These are phyloP conservation scores for Megaustenia siamemsis DNA, from an alignment of 2,888 invertebrate genomes.

Conservation along the genomic window DNA sequence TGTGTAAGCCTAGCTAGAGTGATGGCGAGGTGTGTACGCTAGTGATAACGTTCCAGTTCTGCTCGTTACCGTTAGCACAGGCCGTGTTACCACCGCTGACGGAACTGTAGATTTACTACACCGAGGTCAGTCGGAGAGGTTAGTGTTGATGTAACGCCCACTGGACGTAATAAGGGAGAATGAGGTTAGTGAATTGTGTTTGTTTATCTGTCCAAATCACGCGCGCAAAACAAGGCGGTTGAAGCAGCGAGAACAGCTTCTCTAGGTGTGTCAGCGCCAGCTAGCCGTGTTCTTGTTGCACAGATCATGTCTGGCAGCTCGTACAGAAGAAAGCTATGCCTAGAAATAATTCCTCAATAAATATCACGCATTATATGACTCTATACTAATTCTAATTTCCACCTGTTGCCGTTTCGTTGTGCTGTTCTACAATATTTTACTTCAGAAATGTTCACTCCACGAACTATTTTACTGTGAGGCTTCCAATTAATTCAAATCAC, in stretches of 20 bases:
- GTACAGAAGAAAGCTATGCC: too few species aligned
- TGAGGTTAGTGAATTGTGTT: conserved; percentile 18
- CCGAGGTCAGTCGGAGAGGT: not conserved
- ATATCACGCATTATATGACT: too few species aligned
- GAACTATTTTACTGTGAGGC: too few species aligned
- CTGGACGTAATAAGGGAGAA: not conserved
- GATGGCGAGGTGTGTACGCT: conserved; percentile 19
- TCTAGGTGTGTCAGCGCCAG: not conserved
- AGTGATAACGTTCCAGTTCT: not conserved
- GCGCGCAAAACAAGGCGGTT: not conserved
- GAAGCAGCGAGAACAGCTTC: not conserved
- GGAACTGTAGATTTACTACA: not conserved
- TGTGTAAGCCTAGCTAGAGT: conserved; percentile 12
- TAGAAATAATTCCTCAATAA: too few species aligned
- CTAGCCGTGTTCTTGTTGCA: conserved; percentile 16
- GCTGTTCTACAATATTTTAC: too few species aligned
- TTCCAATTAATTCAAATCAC: too few species aligned
- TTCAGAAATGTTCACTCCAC: too few species aligned
- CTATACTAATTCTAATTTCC: too few species aligned
- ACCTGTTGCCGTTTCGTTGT: too few species aligned
- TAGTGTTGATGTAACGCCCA: conserved; percentile 20
- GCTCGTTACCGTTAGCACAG: not conserved
- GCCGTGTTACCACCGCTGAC: conserved; percentile 2
- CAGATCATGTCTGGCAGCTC: too few species aligned
- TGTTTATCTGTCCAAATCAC: not conserved